Conservation (phyloP, 2,797 vertebrate species). For the Platalea minor region DNA sequence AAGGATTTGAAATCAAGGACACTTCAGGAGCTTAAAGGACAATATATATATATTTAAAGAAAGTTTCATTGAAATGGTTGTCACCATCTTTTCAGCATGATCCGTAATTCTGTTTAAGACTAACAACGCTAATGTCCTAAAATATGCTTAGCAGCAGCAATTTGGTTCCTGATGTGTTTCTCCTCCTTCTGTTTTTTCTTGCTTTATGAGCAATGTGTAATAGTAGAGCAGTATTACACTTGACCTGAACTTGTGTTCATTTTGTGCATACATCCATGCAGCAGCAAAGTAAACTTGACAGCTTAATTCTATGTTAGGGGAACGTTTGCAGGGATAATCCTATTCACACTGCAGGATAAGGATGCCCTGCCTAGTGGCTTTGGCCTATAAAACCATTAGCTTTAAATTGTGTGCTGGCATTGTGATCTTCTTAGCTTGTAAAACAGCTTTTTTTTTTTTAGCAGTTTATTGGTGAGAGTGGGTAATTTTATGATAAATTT, state of each 20-base stretch:
- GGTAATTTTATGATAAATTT: conserved; percentile 39
- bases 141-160: conserved; percentile 1
- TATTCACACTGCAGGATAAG: conserved; percentile 68
- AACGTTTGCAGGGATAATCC: conserved; percentile 75
- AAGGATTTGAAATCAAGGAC: not conserved
- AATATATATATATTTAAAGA: not conserved
- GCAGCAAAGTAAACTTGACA: conserved; percentile 63
- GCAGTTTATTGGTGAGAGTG: conserved; percentile 32
- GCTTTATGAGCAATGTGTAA: not conserved
- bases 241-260: conserved; percentile 44
- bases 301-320: conserved; percentile 72
- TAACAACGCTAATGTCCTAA: not conserved
- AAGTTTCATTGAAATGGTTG: not conserved
- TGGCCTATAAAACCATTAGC: conserved; percentile 74
- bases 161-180: not conserved
- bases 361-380: conserved; percentile 58
- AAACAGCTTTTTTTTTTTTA: conserved; percentile 65
- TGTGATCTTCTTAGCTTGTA: conserved; percentile 73
- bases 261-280: conserved; percentile 10
- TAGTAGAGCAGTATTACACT: conserved; percentile 49
- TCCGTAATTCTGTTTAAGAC: not conserved
- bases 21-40: not conserved
- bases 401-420: conserved; percentile 67
- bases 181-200: not conserved
- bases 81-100: not conserved